Base-by-base conservation (phyloP, 2,113 vertebrate species). In the Agapornis roseicollis region DNA sequence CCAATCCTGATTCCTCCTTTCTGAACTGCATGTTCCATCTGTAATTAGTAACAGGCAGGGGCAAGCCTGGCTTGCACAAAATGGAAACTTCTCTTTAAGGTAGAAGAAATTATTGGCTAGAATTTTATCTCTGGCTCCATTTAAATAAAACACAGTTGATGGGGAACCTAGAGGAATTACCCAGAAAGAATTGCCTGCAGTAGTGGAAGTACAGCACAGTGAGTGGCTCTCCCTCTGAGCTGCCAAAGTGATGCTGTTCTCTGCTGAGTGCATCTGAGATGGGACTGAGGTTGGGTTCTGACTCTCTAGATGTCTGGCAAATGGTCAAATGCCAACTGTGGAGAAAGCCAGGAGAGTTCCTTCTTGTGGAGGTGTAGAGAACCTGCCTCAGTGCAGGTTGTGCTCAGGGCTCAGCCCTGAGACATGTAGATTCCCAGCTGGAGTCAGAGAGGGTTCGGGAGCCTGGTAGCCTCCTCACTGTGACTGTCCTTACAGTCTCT, bases 41-140 rank as follows among this genome's bases (percentile, higher is more conserved):
- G 94, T 97, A 97, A 98, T 97, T 96, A 96, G 96, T 58, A 94
- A 91, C 98, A 98, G 94, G 97, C 94, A 94, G 84, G 70, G 93
- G 96, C 98, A 98, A 96, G 98, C 90, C 97, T 87, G 83, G 60
- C 66, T 96, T 92, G 71, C 56, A 69, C 2, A 0, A 81, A 94
- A 80, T 88, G 90, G 86, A 95, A 94, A 74, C 70, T 80, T 93
- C 72, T 88, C 73, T 86, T 91, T 85, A 81, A 90, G 94, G 89
- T 93, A 53, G 55, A 93, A 95, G 74, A 90, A 79, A 68, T 56
- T 49, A 68, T 60, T 92, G 88, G 66, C 76, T 91, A 85, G 79
- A 85, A 65, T 92, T 79, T 95, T 90, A 89, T 93, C 69, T 66
- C 31, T 0, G 0, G 44, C 55, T 91, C 50, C 46, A n/a, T 61